Base-by-base conservation (phyloP, 2,113 vertebrate genomes). In the Anolis carolinensis region DNA sequence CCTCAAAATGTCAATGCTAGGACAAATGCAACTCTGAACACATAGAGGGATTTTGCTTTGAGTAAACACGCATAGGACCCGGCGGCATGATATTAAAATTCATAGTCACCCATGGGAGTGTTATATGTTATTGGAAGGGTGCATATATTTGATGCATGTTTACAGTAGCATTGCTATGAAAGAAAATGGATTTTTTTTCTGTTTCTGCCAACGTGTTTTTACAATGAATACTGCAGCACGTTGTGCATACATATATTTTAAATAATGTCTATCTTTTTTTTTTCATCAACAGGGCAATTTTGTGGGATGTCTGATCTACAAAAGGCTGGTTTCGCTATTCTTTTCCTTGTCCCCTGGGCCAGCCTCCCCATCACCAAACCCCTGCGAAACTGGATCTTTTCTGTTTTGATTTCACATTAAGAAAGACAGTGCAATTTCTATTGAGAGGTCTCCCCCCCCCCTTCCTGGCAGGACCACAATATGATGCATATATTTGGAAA, bases 401-500 rank as follows among this genome's bases (percentile, higher is more conserved):
- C 86, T 88, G 80, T 91, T 91, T 88, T 86, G 82, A 86, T 87
- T 89, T 87, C 87, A 85, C 50, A 84, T 93, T 87, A 86, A 65
- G 63, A 78, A 85, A 87, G 87, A 85, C 89, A 88, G 79, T 79
- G 90, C 82, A 79, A 88, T 93, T 93, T 92, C 92, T 85, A 74
- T 88, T 68, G 85, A 90, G 91, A 72, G 81, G 1, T 13, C 48
- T 44, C 72, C 30, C 65, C 13, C 32, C 7, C 52, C 11, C 23
- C 10, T 7, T 92, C 91, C 88, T 93, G 87, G 87, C 90, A 89
- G 86, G 87, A 71, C 84, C 59, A 73, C 79, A 59, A 48, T 59
- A 88, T 92, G 91, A 92, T 91, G 91, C 85, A 91, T 93, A 90
- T 87, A 90, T 94, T 87, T 91, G 91, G 92, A 93, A 94, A 95